A percentile compares a stretch with the other conserved stretches of the same genome.
Conservation (phyloP, 2,797 vertebrate genomes). For the Macroramphosus scolopax region DNA sequence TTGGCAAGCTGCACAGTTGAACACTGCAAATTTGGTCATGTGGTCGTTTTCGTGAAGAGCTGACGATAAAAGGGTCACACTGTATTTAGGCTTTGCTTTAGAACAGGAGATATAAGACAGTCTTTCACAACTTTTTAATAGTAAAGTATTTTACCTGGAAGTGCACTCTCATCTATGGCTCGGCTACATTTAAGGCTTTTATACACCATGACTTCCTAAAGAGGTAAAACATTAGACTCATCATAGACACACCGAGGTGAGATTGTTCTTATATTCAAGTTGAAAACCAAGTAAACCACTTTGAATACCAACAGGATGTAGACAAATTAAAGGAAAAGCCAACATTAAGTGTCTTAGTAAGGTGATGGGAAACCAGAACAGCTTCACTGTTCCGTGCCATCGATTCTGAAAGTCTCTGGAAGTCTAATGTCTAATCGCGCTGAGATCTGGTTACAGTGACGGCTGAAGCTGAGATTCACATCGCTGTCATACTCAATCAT, state of each 20-base stretch:
- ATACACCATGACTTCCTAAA: conserved; percentile 63
- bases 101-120: not conserved
- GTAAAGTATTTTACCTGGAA: conserved; percentile 53
- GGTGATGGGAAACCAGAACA: too few species aligned
- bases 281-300: too few species aligned
- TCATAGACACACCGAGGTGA: not conserved
- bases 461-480: too few species aligned
- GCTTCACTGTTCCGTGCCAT: too few species aligned
- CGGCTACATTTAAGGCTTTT: conserved; percentile 55
- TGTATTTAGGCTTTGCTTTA: not conserved
- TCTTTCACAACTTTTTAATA: not conserved
- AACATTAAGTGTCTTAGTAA: too few species aligned
- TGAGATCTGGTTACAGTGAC: too few species aligned
- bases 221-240: not conserved
- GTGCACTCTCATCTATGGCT: conserved; percentile 48
- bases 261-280: not conserved
- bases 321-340: too few species aligned
- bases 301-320: too few species aligned
- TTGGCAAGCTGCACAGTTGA: conserved; percentile 65
- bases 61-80: conserved; percentile 26
- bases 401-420: too few species aligned
- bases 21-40: conserved; percentile 69
- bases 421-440: too few species aligned
- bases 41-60: conserved; percentile 67
- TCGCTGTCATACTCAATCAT: too few species aligned